Conservation (phyloP, 2,797 vertebrate genomes). For the Amniataba percoides region DNA sequence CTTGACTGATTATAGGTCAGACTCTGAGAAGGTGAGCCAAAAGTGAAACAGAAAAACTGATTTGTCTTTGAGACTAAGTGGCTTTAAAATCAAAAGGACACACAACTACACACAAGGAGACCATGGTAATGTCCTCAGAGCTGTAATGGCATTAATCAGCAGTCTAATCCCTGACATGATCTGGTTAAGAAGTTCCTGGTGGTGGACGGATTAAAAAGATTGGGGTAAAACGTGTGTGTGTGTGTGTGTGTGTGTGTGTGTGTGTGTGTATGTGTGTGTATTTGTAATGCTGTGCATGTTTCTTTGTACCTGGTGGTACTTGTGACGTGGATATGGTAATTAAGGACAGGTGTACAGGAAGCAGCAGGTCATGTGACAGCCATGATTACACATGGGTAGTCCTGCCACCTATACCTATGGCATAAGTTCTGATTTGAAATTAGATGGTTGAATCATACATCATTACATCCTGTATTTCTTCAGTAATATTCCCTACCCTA, state of each 20-base stretch:
- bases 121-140: neutral
- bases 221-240: neutral
- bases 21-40: neutral
- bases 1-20: conserved; percentile 6
- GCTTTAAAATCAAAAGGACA: conserved; percentile 22
- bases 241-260: neutral
- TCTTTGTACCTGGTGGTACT: neutral
- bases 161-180: neutral
- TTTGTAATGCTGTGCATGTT: neutral
- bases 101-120: neutral
- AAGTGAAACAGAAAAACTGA: conserved; percentile 10
- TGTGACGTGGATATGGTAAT: too few relatives aligned
- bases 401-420: too few relatives aligned
- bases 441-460: too few relatives aligned
- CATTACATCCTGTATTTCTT: too few relatives aligned
- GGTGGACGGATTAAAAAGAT: neutral
- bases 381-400: too few relatives aligned
- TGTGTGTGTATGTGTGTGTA: neutral
- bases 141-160: neutral
- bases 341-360: too few relatives aligned
- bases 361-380: too few relatives aligned
- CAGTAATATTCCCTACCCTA: too few relatives aligned
- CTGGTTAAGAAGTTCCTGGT: neutral
- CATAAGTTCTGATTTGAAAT: too few relatives aligned
- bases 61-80: conserved; percentile 22